Percentiles rank a stretch among this genome's conserved stretches.
Conservation (phyloP, 2,888 invertebrate genomes). For the Andrena haemorrhoa region DNA sequence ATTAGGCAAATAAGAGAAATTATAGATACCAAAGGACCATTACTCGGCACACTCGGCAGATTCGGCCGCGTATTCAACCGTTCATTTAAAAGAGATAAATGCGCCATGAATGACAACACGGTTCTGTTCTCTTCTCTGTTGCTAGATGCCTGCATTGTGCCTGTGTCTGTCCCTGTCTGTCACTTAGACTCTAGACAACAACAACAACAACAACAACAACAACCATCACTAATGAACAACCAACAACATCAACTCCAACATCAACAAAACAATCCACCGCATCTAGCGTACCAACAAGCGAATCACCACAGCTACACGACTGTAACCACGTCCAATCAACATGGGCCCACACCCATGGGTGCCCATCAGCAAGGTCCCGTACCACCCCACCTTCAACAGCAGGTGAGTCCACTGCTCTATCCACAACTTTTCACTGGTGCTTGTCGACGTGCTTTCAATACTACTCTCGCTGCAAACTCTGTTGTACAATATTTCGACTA, state of each 20-base stretch:
- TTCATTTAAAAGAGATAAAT: conserved; percentile 71
- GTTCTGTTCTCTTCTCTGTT: conserved; percentile 91
- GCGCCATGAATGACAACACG: conserved; percentile 85
- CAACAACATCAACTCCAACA: conserved; percentile 83
- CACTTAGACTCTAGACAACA: conserved; percentile 85
- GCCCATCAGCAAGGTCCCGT: conserved; percentile 83
- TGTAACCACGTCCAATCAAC: conserved; percentile 84
- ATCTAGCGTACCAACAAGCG: conserved; percentile 85
- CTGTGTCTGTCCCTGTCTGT: conserved; percentile 85
- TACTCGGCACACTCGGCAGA: conserved; percentile 59
- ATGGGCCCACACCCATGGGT: conserved; percentile 82
- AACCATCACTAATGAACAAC: conserved; percentile 82
- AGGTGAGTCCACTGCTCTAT: conserved; percentile 82
- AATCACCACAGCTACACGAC: conserved; percentile 85
- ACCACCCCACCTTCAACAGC: conserved; percentile 84
- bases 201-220: conserved; percentile 82
- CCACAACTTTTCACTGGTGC: conserved; percentile 58
- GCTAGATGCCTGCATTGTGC: conserved; percentile 94
- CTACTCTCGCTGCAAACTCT: conserved; percentile 22
- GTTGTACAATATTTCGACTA: conserved; percentile 35
- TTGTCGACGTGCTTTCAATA: conserved; percentile 53
- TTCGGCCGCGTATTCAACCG: conserved; percentile 40
- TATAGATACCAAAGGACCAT: conserved; percentile 9
- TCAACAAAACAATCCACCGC: conserved; percentile 85
- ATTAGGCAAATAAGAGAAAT: background rate